Base-by-base conservation (phyloP, 2,113 vertebrate species). In the Oryzias javanicus region DNA sequence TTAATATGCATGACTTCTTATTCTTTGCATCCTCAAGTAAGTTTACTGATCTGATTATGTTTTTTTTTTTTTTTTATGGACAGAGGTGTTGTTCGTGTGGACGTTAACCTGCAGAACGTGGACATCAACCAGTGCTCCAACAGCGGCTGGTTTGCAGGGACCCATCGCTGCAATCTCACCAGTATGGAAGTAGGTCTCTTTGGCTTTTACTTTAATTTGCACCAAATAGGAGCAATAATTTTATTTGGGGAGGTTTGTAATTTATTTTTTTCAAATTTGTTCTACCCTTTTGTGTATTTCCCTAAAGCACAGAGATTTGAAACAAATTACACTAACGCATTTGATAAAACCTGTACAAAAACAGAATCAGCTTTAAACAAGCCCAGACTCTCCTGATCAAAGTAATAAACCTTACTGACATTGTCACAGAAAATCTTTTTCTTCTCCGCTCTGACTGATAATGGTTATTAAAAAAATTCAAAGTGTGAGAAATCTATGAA, bases 61-160 rank as follows among this genome's bases (percentile, higher is more conserved):
- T 7, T 1, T 24, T 12, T 0, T 4, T 19, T 20, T 42, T 54
- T 12, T 58, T 29, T 70, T 5, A 54, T n/a, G 42, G 8, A 22
- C 75, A 98, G 96, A 86, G 97, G 96, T 13, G 94, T 96, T 42
- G 92, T 99, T 58, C 95, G 94, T 67, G 94, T 99, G 1, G 97
- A 99, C 62, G 94, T 98, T 72, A 96, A 95, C 81, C 92, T 99
- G 69, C 96, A 99, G 90, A 94, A 96, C 60, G 92, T 96, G 87
- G 97, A 99, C 87, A 98, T 99, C 71, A 94, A 99, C 90, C 97
- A 99, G 70, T 99, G 97, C 67, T 95, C 96, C 5, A 94, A 76
- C 57, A 94, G 93, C 54, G 95, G 96, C 65, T 99, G 97, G 97
- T 99, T 99, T 77, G 94, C 94, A 13, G 96, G 95, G 82, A 99